Evolutionary conservation across 2,113 vertebrate species (phyloP).

Genomic region (Sakesphorus luctuosus): DNA sequence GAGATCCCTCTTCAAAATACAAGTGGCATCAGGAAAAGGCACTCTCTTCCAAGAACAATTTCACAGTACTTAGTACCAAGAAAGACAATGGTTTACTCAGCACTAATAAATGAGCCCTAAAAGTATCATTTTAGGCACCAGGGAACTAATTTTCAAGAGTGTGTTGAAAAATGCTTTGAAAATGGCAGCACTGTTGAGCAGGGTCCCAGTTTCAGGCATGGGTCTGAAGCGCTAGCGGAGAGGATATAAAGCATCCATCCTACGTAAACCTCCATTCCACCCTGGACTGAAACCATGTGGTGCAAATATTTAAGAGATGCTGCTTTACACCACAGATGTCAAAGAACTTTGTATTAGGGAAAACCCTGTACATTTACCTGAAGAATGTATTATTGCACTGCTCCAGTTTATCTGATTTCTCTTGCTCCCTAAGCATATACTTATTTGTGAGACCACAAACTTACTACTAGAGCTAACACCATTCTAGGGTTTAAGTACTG

Average conservation of each 20-base stretch:
- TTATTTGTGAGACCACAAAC: not conserved
- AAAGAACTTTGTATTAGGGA: not conserved
- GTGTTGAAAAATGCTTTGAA: not conserved
- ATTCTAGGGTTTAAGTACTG: not conserved
- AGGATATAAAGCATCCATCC: fast-evolving
- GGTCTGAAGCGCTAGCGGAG: not conserved
- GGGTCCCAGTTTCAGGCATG: fast-evolving
- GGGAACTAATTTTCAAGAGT: not conserved
- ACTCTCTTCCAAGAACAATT: not conserved
- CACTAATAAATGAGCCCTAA: not conserved
- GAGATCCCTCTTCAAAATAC: not conserved
- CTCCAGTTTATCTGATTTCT: not conserved
- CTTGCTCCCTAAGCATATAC: not conserved
- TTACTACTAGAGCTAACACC: not conserved
- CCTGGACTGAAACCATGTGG: not conserved
- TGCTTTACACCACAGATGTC: not conserved
- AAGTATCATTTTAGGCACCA: not conserved
- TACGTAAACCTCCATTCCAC: not conserved
- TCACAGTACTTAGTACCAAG: not conserved
- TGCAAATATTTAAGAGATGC: not conserved
- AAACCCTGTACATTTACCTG: not conserved
- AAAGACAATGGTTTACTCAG: not conserved
- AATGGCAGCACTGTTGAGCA: not conserved
- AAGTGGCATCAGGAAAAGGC: not conserved
- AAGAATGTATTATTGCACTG: not conserved